phyloP scores from a whole-genome alignment of 2,797 vertebrate genomes.

The Neopelma chrysocephalum region DNA sequence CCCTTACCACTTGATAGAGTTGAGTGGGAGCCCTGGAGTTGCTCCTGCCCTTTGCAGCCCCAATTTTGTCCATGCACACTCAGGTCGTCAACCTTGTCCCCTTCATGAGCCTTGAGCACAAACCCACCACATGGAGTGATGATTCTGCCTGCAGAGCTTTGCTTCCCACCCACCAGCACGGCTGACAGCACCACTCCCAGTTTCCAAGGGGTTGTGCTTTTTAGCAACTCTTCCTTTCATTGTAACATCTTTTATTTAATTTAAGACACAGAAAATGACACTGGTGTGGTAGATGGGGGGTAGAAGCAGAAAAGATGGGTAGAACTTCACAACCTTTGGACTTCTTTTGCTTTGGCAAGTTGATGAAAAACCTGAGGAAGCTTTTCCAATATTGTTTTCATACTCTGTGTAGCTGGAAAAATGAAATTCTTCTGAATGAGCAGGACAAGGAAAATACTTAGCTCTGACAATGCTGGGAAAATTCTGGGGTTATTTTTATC shows the following conservation, averaged over 20 bases:
- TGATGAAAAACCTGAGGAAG: slow-evolving; percentile 19
- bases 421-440: slow-evolving; percentile 49
- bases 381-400: slow-evolving; percentile 15
- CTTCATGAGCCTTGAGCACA: background rate
- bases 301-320: background rate
- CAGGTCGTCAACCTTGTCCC: no score
- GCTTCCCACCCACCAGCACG: background rate
- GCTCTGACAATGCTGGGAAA: slow-evolving; percentile 42
- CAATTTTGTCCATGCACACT: rapidly evolving
- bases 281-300: background rate
- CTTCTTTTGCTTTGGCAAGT: background rate
- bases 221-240: slow-evolving; percentile 12
- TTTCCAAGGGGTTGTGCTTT: background rate
- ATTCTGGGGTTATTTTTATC: slow-evolving; percentile 34
- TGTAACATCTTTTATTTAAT: slow-evolving; percentile 12
- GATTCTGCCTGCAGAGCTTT: background rate
- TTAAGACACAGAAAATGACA: background rate
- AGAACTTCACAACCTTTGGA: background rate
- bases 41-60: background rate
- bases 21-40: background rate
- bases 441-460: background rate
- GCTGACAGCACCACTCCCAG: background rate
- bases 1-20: rapidly evolving
- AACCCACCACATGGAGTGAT: rapidly evolving
- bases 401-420: slow-evolving; percentile 21